Conservation (phyloP, 2,888 invertebrate genomes). For the Epistrophe grossulariae region DNA sequence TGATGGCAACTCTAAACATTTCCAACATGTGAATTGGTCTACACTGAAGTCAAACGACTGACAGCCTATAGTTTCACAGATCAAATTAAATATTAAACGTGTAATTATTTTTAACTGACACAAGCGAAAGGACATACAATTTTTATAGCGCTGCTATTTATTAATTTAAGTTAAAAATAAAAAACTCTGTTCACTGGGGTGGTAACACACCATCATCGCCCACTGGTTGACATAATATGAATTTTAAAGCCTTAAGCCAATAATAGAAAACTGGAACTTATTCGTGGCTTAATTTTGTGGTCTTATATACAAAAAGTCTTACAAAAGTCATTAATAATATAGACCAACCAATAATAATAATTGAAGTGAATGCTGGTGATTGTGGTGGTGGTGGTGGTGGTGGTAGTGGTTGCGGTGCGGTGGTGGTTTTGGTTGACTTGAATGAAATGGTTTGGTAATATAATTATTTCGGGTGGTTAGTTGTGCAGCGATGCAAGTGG, state of each 20-base stretch:
- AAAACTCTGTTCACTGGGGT: slow-evolving; percentile 45
- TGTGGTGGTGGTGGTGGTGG: too few species aligned
- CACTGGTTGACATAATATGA: slow-evolving; percentile 45
- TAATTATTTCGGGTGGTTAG: slow-evolving; percentile 40
- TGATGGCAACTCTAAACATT: background rate
- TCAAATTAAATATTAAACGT: slow-evolving; percentile 48
- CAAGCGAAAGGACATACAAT: slow-evolving; percentile 59
- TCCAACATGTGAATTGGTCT: background rate
- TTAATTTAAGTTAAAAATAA: background rate
- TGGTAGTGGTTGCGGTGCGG: background rate
- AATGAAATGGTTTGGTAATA: slow-evolving; percentile 21
- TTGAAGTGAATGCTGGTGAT: slow-evolving; percentile 8
- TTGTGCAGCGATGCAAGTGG: slow-evolving; percentile 38
- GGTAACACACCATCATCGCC: slow-evolving; percentile 63
- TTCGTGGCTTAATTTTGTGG: slow-evolving; percentile 12
- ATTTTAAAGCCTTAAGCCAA: background rate
- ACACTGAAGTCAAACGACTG: background rate
- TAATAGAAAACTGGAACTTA: background rate
- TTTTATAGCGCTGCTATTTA: background rate
- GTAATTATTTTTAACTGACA: slow-evolving; percentile 48
- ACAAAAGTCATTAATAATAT: slow-evolving; percentile 2
- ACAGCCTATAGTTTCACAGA: background rate
- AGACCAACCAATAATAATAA: slow-evolving; percentile 16
- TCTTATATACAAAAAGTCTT: slow-evolving; percentile 6
- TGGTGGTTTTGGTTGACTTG: background rate